Evolutionary conservation across 2,888 invertebrate genomes (phyloP), one percentile per base, ranked within the genome.

Genomic region (Agonopterix subpropinquella): DNA sequence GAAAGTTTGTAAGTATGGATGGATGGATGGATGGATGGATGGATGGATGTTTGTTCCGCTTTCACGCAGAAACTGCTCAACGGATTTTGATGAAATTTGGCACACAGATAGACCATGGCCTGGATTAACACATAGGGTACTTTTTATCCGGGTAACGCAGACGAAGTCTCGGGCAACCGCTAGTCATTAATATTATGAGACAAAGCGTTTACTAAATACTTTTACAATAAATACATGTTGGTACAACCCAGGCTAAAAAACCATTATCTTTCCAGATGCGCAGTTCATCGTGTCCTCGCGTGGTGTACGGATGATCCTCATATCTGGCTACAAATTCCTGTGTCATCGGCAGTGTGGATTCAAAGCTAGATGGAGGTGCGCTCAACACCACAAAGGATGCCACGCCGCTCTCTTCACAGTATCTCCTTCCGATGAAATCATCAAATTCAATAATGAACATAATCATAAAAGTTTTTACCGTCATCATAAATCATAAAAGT

Each of bases 291-390:
- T 8, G n/a, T 49, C 53, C 8, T 4, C 10, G 1, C 11, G 48
- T 28, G 57, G 60, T 2, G 45, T 36, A 2, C 36, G 45, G 4
- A 43, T 51, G 7, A 45, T 61, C 18, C 44, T 28, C 1, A 35
- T 57, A 8, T 11, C 41, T 8, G 58, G 58, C 0, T 60, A 53
- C 44, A 47, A 18, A 11, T 59, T 52, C 44, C 47, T 50, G 18
- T 53, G 49, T 8, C 58, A 62, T 3, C 43, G 36, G 7, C 39
- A 18, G 2, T 11, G 8, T 7, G 59, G 58, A 0, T 1, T 4
- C 0, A 69, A 60, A 46, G 62, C 56, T 0, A 50, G 68, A 0
- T 74, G 73, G 72, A 45, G 48, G 8, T 73, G 71, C 41, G 59
- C 57, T 0, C 53, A 61, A 0, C 56, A 63, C 28, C 45, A 48